phyloP scores from a whole-genome alignment of 2,888 invertebrate genomes.

The Chrysodeixis includens region DNA sequence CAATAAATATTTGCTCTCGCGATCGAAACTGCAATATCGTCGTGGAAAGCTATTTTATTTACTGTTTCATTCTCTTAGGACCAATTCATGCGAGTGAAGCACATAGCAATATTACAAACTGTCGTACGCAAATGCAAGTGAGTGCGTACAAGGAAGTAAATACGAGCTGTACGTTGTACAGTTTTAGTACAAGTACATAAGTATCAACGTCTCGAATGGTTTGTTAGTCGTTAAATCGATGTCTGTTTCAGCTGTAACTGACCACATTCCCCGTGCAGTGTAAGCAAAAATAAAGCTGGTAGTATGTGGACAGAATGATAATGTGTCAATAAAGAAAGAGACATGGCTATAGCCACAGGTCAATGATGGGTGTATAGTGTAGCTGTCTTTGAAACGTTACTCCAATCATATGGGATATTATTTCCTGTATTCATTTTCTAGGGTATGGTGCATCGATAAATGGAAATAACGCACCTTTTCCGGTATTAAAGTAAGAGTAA shows the following conservation, averaged over 20 bases:
- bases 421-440: background rate
- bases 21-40: background rate
- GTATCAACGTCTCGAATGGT: background rate
- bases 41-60: background rate
- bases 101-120: too few species aligned
- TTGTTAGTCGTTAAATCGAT: background rate
- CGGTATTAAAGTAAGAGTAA: background rate
- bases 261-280: background rate
- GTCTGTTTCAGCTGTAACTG: background rate
- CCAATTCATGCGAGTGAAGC: too few species aligned
- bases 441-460: background rate
- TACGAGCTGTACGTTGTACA: too few species aligned
- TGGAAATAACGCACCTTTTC: background rate
- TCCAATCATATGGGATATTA: conserved; percentile 13
- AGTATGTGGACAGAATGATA: conserved; percentile 23
- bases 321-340: conserved; percentile 15
- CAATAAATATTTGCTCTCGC: background rate
- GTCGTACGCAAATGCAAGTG: too few species aligned
- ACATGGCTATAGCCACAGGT: background rate
- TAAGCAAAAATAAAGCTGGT: conserved; percentile 5
- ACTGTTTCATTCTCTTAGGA: too few species aligned
- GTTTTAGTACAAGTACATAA: too few species aligned
- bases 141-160: background rate
- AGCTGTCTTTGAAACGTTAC: conserved; percentile 18
- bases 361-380: background rate